These are phyloP conservation scores for Oncorhynchus keta DNA, from an alignment of 2,113 vertebrate genomes.

Conservation along the genomic window DNA sequence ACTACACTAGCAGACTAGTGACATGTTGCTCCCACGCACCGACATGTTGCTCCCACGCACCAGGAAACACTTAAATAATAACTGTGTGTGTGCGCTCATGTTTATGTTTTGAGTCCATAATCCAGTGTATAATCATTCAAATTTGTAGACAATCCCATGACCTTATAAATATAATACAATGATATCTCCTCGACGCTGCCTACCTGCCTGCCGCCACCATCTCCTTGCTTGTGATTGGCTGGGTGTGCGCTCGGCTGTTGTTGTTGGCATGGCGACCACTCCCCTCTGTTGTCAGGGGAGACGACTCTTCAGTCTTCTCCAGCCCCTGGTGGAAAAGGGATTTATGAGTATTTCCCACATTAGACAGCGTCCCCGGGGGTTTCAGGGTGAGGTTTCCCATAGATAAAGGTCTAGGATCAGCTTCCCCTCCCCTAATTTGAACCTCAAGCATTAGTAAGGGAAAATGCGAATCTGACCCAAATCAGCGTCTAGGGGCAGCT, in stretches of 20 bases:
- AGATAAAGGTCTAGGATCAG: too few relatives aligned
- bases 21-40: not conserved
- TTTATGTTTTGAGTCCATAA: too few relatives aligned
- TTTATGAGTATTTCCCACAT: conserved; percentile 47
- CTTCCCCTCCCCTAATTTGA: too few relatives aligned
- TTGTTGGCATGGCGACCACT: conserved; percentile 6
- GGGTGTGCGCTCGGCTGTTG: conserved; percentile 14
- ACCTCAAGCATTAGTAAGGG: too few relatives aligned
- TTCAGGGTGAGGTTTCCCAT: too few relatives aligned
- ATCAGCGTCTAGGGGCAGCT: too few relatives aligned
- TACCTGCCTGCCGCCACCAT: conserved; percentile 59
- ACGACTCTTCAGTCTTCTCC: conserved; percentile 42
- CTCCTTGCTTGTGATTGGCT: conserved; percentile 41
- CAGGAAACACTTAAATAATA: too few relatives aligned
- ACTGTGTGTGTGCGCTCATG: too few relatives aligned
- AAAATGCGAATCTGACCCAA: too few relatives aligned
- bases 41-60: not conserved
- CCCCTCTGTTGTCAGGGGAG: conserved; percentile 15
- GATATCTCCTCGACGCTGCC: conserved; percentile 1
- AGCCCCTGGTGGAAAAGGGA: conserved; percentile 46
- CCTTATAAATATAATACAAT: not conserved
- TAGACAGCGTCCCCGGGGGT: conserved; percentile 20
- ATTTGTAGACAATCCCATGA: too few relatives aligned
- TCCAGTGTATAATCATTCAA: too few relatives aligned
- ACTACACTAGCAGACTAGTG: not conserved